phyloP scores from a whole-genome alignment of 1,140 invertebrate species.

The Hestina assimilis region DNA sequence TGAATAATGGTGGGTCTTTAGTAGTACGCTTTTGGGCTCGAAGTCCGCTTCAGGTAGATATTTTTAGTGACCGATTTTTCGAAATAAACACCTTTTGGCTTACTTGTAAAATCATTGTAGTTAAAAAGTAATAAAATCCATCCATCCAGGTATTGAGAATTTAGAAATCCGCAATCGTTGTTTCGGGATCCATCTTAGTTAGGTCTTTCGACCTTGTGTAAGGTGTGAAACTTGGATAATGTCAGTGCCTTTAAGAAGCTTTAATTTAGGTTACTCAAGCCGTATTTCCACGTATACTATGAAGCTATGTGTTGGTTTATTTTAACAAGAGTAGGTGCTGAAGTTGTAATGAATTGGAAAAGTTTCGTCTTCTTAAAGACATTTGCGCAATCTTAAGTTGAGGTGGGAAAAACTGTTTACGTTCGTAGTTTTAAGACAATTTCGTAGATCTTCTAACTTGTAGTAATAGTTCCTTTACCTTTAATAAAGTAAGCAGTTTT shows the following conservation, averaged over 20 bases:
- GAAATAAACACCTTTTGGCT: too few relatives aligned
- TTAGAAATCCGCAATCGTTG: too few relatives aligned
- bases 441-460: not conserved
- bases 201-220: too few relatives aligned
- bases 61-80: too few relatives aligned
- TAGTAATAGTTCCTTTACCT: not conserved
- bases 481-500: not conserved
- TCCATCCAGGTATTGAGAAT: too few relatives aligned
- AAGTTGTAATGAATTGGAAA: conserved; percentile 51
- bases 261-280: not conserved
- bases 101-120: too few relatives aligned
- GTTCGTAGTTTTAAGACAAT: not conserved
- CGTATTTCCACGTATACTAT: not conserved
- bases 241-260: not conserved
- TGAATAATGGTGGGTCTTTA: too few relatives aligned
- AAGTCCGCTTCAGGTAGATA: too few relatives aligned
- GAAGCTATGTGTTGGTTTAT: conserved; percentile 26
- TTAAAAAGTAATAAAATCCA: too few relatives aligned
- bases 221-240: too few relatives aligned
- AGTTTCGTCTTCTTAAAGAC: conserved; percentile 42
- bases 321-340: conserved; percentile 34
- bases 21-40: too few relatives aligned
- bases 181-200: too few relatives aligned
- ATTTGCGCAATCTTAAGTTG: conserved; percentile 39
- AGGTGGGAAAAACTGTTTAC: conserved; percentile 1